Conservation (phyloP, 2,113 vertebrate genomes). For the Vulpes ferrilata region DNA sequence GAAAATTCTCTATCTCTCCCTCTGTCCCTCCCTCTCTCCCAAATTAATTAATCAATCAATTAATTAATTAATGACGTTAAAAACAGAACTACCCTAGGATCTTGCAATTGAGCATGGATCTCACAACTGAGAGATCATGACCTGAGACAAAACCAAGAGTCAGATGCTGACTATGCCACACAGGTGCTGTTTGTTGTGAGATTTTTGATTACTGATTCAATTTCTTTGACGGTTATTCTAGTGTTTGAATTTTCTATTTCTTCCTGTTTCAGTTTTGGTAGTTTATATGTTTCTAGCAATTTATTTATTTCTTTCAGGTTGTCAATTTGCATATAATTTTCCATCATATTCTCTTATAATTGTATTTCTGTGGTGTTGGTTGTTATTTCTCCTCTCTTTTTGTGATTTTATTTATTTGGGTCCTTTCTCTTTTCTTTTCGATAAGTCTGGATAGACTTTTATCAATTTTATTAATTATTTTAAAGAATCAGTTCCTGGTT, state of each 20-base stretch:
- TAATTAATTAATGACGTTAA: no score
- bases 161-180: background rate
- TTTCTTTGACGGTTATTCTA: background rate
- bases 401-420: background rate
- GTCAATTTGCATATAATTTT: background rate
- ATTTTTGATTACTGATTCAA: background rate
- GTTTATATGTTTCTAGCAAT: background rate
- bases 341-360: background rate
- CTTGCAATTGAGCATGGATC: background rate
- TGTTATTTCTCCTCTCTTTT: background rate
- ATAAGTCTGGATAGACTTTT: background rate
- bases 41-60: no score
- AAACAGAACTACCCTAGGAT: background rate
- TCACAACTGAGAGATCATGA: background rate
- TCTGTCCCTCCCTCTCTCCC: slow-evolving; percentile 52
- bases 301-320: background rate
- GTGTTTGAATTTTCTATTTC: background rate
- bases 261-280: background rate
- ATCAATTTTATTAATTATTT: background rate
- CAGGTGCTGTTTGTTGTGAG: background rate
- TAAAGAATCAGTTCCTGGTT: background rate
- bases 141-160: background rate
- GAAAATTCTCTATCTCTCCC: background rate
- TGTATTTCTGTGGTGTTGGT: background rate
- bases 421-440: background rate